phyloP scores from a whole-genome alignment of 2,888 invertebrate genomes.

The Branchellion lobata region DNA sequence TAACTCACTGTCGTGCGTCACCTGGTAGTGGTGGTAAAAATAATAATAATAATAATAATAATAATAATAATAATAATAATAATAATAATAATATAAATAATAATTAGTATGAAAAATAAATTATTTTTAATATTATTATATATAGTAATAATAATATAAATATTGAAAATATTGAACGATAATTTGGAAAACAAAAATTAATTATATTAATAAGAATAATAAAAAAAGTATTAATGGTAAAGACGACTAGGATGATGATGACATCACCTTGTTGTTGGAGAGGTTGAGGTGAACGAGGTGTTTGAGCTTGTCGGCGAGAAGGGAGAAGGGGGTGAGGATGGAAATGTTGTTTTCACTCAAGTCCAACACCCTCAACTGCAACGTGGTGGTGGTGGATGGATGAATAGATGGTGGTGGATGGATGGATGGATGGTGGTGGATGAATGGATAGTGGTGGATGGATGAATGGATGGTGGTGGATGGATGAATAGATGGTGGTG shows the following conservation, averaged over 20 bases:
- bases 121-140: too few relatives aligned
- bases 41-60: background rate
- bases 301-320: background rate
- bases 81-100: background rate
- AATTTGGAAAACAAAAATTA: background rate
- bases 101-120: too few relatives aligned
- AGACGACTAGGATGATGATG: too few relatives aligned
- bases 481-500: background rate
- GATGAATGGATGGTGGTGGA: too few relatives aligned
- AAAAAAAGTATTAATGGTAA: background rate
- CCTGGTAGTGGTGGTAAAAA: background rate
- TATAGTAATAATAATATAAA: background rate
- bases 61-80: background rate
- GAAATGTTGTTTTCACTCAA: background rate
- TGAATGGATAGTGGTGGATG: too few relatives aligned
- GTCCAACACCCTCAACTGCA: slow-evolving; percentile 16
- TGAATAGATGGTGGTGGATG: too few relatives aligned
- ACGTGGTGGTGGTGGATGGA: too few relatives aligned
- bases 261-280: slow-evolving; percentile 6
- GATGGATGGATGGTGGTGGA: background rate
- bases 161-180: background rate
- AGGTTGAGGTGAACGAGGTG: slow-evolving; percentile 12
- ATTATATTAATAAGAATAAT: too few relatives aligned
- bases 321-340: background rate
- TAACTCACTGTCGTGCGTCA: slow-evolving; percentile 4